A percentile compares a stretch with the other conserved stretches of the same genome.
Conservation (phyloP, 2,888 invertebrate species). For the Silvanus unidentatus region DNA sequence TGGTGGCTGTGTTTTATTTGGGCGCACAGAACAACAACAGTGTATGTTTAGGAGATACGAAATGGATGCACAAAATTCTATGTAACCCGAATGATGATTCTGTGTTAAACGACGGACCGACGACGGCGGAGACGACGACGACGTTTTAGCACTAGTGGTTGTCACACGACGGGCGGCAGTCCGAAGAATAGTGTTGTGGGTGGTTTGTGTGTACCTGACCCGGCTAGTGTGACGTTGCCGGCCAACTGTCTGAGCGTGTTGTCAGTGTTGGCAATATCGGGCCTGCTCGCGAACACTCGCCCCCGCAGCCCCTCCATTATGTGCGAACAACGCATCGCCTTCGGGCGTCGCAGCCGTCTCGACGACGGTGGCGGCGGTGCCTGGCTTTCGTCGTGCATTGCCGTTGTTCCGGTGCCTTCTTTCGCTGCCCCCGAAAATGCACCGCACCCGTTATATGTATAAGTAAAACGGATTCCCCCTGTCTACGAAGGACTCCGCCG, state of each 20-base stretch:
- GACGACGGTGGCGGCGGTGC: conserved; percentile 17
- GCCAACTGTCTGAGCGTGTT: conserved; percentile 47
- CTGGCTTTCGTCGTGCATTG: conserved; percentile 8
- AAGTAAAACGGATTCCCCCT: too few relatives aligned
- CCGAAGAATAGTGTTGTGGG: conserved; percentile 18
- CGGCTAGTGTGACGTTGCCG: conserved; percentile 50
- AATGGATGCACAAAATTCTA: too few relatives aligned
- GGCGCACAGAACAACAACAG: too few relatives aligned
- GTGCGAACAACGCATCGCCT: conserved; percentile 28
- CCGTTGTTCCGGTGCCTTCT: conserved; percentile 13
- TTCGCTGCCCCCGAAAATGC: conserved; percentile 18
- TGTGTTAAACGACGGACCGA: too few relatives aligned
- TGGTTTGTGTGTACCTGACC: conserved; percentile 37
- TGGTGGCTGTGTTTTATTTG: too few relatives aligned
- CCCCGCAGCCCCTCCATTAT: conserved; percentile 23
- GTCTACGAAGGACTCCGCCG: not conserved
- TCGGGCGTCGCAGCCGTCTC: conserved; percentile 27
- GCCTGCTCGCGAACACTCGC: conserved; percentile 22
- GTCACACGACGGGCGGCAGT: conserved; percentile 5
- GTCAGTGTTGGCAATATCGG: conserved; percentile 42
- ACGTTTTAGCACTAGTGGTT: conserved; percentile 14
- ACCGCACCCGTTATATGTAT: too few relatives aligned
- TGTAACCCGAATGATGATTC: too few relatives aligned
- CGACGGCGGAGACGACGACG: conserved; percentile 6
- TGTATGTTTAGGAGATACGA: too few relatives aligned